These are phyloP conservation scores for Vidua chalybeata DNA, from an alignment of 2,113 vertebrate genomes.

Conservation along the genomic window DNA sequence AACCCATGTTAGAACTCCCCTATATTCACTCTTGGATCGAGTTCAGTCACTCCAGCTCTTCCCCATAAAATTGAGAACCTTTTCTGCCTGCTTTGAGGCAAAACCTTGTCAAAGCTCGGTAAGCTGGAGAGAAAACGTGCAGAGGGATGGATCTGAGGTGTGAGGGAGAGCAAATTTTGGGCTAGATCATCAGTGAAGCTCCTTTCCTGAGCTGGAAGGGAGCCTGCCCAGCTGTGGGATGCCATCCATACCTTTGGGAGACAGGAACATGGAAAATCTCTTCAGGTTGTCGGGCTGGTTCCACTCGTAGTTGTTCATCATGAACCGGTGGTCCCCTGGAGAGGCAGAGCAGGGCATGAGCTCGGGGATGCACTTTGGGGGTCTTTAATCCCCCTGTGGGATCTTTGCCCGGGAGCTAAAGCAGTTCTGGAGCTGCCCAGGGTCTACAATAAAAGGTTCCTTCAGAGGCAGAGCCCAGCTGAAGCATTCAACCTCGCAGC, in stretches of 20 bases:
- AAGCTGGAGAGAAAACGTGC: background rate
- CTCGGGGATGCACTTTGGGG: background rate
- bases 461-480: background rate
- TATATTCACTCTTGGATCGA: background rate
- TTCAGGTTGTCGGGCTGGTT: conserved; percentile 74
- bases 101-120: background rate
- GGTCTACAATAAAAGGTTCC: background rate
- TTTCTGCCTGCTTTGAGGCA: background rate
- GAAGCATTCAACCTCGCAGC: background rate
- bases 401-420: background rate
- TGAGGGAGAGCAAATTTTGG: background rate
- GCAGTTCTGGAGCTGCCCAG: background rate
- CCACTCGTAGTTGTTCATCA: conserved; percentile 77
- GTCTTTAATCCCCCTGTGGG: background rate
- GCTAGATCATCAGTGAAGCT: background rate
- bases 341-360: background rate
- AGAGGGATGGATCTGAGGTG: background rate
- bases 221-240: background rate
- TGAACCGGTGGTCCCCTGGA: conserved; percentile 74
- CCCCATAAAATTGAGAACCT: background rate
- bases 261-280: conserved; percentile 81
- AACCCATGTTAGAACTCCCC: background rate
- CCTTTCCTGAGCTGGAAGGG: background rate
- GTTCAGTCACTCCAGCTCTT: background rate
- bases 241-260: conserved; percentile 72